These are phyloP conservation scores for Gnathonemus longibarbis DNA, from an alignment of 2,113 vertebrate genomes.

Conservation along the genomic window DNA sequence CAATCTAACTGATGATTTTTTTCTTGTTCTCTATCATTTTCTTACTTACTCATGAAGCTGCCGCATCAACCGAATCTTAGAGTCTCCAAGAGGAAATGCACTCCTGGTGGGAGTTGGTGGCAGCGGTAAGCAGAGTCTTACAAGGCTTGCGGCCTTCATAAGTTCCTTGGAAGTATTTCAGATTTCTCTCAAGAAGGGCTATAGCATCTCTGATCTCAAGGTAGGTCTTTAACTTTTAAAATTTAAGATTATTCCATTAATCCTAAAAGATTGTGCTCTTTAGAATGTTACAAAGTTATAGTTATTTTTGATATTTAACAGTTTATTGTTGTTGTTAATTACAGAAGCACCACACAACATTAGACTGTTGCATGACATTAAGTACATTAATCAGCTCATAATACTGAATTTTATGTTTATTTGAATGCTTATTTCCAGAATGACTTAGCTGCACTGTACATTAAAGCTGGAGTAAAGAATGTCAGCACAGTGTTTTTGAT, in stretches of 20 bases:
- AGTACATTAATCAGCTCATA: not conserved
- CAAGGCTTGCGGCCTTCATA: conserved; percentile 90
- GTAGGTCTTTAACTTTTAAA: conserved; percentile 44
- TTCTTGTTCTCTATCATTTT: conserved; percentile 7
- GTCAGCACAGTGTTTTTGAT: conserved; percentile 80
- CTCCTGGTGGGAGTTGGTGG: conserved; percentile 88
- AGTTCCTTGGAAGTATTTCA: conserved; percentile 89
- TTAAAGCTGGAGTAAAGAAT: conserved; percentile 83
- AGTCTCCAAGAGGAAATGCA: conserved; percentile 79
- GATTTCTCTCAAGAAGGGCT: conserved; percentile 83
- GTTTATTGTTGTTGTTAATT: too few relatives aligned
- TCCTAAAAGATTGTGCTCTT: not conserved
- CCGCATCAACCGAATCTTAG: conserved; percentile 83
- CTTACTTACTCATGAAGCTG: conserved; percentile 61
- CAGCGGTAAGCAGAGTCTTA: conserved; percentile 91
- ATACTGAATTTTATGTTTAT: not conserved
- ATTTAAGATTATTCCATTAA: conserved; percentile 19
- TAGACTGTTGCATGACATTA: not conserved
- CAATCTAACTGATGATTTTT: not conserved
- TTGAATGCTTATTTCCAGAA: conserved; percentile 48
- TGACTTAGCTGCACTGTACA: conserved; percentile 75
- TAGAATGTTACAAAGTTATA: not conserved
- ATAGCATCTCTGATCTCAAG: conserved; percentile 81
- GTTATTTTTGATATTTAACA: not conserved
- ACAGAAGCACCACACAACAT: too few relatives aligned